Evolutionary conservation across 2,888 invertebrate genomes (phyloP).

Genomic region (Tenthredo notha): DNA sequence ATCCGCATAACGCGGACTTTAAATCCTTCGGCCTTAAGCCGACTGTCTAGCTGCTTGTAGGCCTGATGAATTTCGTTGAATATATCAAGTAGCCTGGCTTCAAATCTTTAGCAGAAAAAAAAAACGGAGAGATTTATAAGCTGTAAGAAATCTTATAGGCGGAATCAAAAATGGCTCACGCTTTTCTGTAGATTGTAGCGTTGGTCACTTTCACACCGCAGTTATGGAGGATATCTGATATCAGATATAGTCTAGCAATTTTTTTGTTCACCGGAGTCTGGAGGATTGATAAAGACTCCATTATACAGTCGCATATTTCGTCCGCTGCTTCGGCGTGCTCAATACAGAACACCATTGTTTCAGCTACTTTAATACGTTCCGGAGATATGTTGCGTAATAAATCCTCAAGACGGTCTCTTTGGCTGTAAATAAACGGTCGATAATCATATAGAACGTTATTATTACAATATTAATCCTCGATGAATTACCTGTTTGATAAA

Average conservation of each 20-base stretch:
- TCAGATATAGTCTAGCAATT: constrained; percentile 94
- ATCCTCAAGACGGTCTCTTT: constrained; percentile 96
- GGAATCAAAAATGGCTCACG: constrained; percentile 81
- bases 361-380: constrained; percentile 90
- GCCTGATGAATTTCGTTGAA: constrained; percentile 88
- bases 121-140: constrained; percentile 18
- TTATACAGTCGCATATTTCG: constrained; percentile 95
- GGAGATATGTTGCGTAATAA: constrained; percentile 92
- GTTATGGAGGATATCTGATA: constrained; percentile 98
- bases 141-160: constrained; percentile 9
- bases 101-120: constrained; percentile 83
- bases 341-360: constrained; percentile 99
- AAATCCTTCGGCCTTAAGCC: constrained; percentile 97
- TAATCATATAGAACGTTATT: not conserved
- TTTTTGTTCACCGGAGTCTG: constrained; percentile 92
- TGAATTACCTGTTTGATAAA: constrained; percentile 84
- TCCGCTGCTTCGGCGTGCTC: constrained; percentile 99
- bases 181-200: constrained; percentile 94
- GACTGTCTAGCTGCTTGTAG: constrained; percentile 87
- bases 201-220: constrained; percentile 97
- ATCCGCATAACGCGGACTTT: constrained; percentile 93
- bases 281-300: constrained; percentile 90
- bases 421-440: constrained; percentile 80
- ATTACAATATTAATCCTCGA: not conserved
- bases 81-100: constrained; percentile 88